A percentile compares a stretch with the other conserved stretches of the same genome.
phyloP scores from a whole-genome alignment of 1,140 invertebrate species.

The Thaumatotibia leucotreta region DNA sequence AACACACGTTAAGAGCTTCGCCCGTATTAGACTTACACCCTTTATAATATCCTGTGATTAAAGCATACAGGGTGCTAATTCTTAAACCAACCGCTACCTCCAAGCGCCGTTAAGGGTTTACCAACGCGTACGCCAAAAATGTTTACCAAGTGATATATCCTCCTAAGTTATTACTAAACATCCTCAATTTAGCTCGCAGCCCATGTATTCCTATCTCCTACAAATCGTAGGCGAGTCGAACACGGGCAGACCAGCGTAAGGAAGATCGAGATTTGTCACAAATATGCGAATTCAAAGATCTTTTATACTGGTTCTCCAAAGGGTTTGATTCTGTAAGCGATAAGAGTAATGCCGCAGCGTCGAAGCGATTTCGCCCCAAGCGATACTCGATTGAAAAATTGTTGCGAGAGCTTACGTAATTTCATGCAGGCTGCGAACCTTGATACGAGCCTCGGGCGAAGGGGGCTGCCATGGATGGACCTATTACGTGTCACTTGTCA shows the following conservation, averaged over 20 bases:
- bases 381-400: conserved; percentile 61
- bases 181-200: conserved; percentile 40
- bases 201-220: not conserved
- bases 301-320: not conserved
- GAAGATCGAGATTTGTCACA: not conserved
- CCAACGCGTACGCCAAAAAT: not conserved
- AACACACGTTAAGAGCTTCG: no score
- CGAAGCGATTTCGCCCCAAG: conserved; percentile 38
- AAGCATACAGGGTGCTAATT: not conserved
- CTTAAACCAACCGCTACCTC: not conserved
- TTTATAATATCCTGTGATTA: no score
- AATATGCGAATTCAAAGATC: not conserved
- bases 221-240: not conserved
- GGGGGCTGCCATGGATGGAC: conserved; percentile 13
- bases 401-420: conserved; percentile 51
- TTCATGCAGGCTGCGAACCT: conserved; percentile 32
- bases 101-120: not conserved
- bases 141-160: conserved; percentile 29
- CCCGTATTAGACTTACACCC: no score
- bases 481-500: conserved; percentile 3
- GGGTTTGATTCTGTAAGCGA: not conserved
- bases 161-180: conserved; percentile 49
- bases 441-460: conserved; percentile 25
- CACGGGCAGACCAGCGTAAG: not conserved
- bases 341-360: not conserved